Evolutionary conservation across 2,888 invertebrate genomes (phyloP).

Genomic region (Lepas anatifera): DNA sequence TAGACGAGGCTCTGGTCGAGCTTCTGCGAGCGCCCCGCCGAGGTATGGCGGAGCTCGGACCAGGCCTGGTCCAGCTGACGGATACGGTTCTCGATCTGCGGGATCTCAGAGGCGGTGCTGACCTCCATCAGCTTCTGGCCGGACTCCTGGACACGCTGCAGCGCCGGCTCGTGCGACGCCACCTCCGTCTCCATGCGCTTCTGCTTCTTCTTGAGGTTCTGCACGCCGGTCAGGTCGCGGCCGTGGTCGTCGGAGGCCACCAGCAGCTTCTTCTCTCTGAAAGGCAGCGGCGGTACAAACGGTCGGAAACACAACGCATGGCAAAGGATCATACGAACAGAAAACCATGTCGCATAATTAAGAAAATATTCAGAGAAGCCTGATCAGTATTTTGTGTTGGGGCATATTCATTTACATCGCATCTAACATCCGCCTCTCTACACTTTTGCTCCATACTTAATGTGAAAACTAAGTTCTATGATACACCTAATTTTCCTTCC

Average conservation of each 20-base stretch:
- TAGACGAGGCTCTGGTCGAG: conserved; percentile 92
- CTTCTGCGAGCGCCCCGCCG: conserved; percentile 79
- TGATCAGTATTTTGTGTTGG: no score
- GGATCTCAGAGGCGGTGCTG: conserved; percentile 80
- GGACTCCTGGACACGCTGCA: conserved; percentile 63
- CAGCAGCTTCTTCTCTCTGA: conserved; percentile 85
- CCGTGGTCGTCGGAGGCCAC: conserved; percentile 98
- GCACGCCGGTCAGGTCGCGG: conserved; percentile 92
- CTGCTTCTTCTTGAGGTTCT: conserved; percentile 97
- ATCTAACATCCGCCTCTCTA: no score
- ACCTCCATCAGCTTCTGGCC: conserved; percentile 84
- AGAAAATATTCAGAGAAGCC: no score
- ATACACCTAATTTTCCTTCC: no score
- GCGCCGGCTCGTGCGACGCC: conserved; percentile 93
- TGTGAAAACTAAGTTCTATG: no score
- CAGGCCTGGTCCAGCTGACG: conserved; percentile 81
- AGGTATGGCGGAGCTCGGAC: conserved; percentile 81
- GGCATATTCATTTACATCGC: no score
- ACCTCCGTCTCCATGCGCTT: conserved; percentile 97
- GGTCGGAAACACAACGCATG: no score
- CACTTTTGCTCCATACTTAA: no score
- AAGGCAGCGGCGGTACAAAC: no score
- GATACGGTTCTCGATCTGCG: conserved; percentile 34
- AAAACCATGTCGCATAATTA: no score
- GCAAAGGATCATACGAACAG: no score